phyloP scores from a whole-genome alignment of 2,797 vertebrate species.

The Cryptoprocta ferox region DNA sequence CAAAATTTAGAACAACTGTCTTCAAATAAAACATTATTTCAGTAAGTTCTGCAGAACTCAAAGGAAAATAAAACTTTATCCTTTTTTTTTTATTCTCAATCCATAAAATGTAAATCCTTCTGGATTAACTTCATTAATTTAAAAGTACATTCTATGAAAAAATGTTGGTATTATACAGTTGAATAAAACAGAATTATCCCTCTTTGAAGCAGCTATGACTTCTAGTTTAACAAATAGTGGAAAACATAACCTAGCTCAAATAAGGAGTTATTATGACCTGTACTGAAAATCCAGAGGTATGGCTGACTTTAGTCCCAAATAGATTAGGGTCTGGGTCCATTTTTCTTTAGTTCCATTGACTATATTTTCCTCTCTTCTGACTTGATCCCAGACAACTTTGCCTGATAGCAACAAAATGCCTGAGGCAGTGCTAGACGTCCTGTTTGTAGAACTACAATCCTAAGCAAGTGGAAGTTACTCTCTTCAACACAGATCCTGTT shows the following conservation, averaged over 20 bases:
- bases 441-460: background rate
- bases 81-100: background rate
- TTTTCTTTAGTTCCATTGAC: background rate
- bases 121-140: background rate
- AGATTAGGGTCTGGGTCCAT: background rate
- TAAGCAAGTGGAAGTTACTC: background rate
- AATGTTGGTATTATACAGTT: background rate
- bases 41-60: background rate
- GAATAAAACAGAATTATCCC: background rate
- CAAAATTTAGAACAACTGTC: background rate
- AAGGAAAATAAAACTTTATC: background rate
- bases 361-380: background rate
- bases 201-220: background rate
- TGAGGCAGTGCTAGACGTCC: background rate
- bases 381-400: background rate
- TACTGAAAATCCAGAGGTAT: background rate
- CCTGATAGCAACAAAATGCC: background rate
- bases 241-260: background rate
- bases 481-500: background rate
- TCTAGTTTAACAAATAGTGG: background rate
- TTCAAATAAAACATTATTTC: background rate
- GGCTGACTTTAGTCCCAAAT: background rate
- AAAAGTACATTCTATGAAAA: background rate
- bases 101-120: background rate
- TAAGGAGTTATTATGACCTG: background rate